Evolutionary conservation across 2,888 invertebrate species (phyloP).

Genomic region (Hedychridium roseum): DNA sequence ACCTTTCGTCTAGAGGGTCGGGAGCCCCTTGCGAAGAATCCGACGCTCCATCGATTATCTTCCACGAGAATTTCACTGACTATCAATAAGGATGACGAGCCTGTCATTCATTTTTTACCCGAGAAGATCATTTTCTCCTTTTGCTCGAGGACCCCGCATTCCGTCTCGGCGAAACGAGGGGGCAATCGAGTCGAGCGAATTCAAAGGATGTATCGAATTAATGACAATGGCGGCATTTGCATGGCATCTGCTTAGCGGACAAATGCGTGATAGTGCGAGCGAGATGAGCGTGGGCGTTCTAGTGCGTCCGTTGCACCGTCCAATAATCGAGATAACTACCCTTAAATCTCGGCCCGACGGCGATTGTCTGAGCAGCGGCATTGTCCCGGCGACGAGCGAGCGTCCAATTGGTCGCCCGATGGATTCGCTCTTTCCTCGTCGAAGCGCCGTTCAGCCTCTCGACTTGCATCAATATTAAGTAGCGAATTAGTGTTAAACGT

Average conservation of each 20-base stretch:
- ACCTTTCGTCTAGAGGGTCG: too few relatives aligned
- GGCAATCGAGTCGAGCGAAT: too few relatives aligned
- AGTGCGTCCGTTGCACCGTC: slow-evolving; percentile 35
- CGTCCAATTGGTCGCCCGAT: too few relatives aligned
- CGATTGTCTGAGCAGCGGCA: slow-evolving; percentile 16
- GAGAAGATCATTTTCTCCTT: not conserved
- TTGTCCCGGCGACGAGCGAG: not conserved
- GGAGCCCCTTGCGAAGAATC: too few relatives aligned
- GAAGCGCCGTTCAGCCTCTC: too few relatives aligned
- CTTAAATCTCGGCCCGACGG: slow-evolving; percentile 24
- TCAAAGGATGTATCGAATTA: slow-evolving; percentile 47
- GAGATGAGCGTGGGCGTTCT: slow-evolving; percentile 37
- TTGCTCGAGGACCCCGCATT: not conserved
- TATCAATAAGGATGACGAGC: too few relatives aligned
- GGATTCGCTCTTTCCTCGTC: too few relatives aligned
- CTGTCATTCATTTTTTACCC: not conserved
- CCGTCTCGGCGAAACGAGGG: too few relatives aligned
- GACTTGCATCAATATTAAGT: too few relatives aligned
- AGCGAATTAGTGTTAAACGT: too few relatives aligned
- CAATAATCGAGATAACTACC: slow-evolving; percentile 41
- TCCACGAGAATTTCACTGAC: too few relatives aligned
- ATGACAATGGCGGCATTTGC: slow-evolving; percentile 44
- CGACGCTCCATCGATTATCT: too few relatives aligned
- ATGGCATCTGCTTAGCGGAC: slow-evolving; percentile 30
- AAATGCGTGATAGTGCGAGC: slow-evolving; percentile 31